Percentiles rank a stretch among this genome's conserved stretches.
phyloP scores from a whole-genome alignment of 2,888 invertebrate species.

The Rhingia campestris region DNA sequence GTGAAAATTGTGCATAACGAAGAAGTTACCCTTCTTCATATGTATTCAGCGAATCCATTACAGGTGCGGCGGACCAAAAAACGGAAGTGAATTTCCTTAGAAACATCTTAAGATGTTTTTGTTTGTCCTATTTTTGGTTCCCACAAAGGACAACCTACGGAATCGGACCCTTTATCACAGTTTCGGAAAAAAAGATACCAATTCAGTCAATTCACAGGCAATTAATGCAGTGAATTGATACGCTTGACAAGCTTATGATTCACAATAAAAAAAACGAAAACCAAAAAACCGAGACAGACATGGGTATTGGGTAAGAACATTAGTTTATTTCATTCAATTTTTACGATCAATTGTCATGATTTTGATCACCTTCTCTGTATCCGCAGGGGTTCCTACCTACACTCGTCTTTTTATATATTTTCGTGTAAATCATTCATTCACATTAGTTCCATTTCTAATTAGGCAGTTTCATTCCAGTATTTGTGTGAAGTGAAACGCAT shows the following conservation, averaged over 20 bases:
- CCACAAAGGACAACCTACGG: constrained; percentile 47
- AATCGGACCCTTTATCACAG: constrained; percentile 11
- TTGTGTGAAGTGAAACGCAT: constrained; percentile 20
- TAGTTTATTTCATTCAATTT: constrained; percentile 12
- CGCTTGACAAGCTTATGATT: constrained; percentile 48
- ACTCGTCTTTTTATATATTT: constrained; percentile 6
- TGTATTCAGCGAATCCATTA: background rate
- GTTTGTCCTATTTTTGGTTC: constrained; percentile 8
- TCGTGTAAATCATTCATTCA: constrained; percentile 19
- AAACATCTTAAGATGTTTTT: constrained; percentile 3
- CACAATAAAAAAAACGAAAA: constrained; percentile 3
- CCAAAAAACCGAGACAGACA: background rate
- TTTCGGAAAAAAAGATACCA: constrained; percentile 5
- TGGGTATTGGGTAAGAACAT: background rate
- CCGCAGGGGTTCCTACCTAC: background rate
- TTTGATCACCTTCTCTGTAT: background rate
- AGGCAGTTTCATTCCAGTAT: constrained; percentile 2
- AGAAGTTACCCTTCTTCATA: constrained; percentile 1
- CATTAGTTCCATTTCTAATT: constrained; percentile 41
- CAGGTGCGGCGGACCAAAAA: constrained; percentile 14
- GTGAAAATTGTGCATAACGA: background rate
- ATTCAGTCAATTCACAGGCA: constrained; percentile 30
- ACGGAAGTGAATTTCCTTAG: constrained; percentile 37
- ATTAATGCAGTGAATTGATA: constrained; percentile 52
- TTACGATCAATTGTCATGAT: constrained; percentile 22